Evolutionary conservation across 2,113 vertebrate genomes (phyloP).

Genomic region (Ictidomys tridecemlineatus): DNA sequence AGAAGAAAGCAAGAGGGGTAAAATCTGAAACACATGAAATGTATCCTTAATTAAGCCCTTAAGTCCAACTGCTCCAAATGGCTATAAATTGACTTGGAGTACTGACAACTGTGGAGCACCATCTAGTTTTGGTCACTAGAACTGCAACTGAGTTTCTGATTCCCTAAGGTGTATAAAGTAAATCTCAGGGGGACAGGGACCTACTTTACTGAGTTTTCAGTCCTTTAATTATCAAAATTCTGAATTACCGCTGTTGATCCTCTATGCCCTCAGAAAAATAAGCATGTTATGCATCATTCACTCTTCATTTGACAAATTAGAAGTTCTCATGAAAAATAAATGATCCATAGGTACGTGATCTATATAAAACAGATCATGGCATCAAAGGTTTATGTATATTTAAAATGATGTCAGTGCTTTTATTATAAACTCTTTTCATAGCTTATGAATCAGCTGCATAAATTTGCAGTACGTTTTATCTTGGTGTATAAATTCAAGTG

Average conservation of each 20-base stretch:
- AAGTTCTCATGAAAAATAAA: constrained; percentile 57
- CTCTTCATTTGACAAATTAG: constrained; percentile 23
- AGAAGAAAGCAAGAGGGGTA: not conserved
- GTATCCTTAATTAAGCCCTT: not conserved
- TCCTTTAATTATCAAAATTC: constrained; percentile 59
- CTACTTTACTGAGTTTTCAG: constrained; percentile 29
- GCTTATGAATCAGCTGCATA: not conserved
- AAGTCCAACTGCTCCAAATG: not conserved
- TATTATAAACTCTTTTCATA: not conserved
- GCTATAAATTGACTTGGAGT: not conserved
- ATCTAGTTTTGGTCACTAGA: constrained; percentile 67
- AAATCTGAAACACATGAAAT: not conserved
- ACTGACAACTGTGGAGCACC: constrained; percentile 61
- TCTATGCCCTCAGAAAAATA: not conserved
- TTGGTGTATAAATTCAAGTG: constrained; percentile 1
- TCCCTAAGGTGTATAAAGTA: not conserved
- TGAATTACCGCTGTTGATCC: constrained; percentile 18
- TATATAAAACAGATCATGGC: constrained; percentile 28
- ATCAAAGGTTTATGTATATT: constrained; percentile 6
- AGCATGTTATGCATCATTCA: not conserved
- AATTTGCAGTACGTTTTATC: not conserved
- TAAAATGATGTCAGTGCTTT: not conserved
- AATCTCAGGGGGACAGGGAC: not conserved
- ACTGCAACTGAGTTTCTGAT: constrained; percentile 51
- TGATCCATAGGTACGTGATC: not conserved